phyloP scores from a whole-genome alignment of 2,797 vertebrate species.

The Hyperoplus lanceolatus region DNA sequence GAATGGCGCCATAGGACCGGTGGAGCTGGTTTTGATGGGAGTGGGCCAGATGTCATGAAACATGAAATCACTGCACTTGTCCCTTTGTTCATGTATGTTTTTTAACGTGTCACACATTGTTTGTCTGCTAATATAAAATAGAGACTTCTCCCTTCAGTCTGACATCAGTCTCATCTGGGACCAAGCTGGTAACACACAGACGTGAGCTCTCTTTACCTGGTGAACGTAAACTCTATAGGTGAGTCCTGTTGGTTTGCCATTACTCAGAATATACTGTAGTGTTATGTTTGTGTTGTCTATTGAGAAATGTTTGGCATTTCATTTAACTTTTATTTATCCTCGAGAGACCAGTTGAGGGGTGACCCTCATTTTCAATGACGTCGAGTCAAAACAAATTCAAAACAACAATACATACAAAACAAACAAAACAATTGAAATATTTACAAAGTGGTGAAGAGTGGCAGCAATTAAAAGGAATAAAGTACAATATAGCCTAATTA shows the following conservation, averaged over 20 bases:
- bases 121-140: slow-evolving; percentile 23
- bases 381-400: no score
- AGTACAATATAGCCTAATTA: no score
- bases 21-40: slow-evolving; percentile 12
- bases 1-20: neutral
- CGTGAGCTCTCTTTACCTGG: neutral
- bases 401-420: no score
- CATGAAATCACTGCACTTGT: neutral
- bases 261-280: neutral
- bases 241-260: slow-evolving; percentile 13
- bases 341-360: no score
- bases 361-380: no score
- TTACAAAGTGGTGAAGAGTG: no score
- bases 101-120: neutral
- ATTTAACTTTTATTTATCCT: no score
- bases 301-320: neutral
- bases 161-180: slow-evolving; percentile 29
- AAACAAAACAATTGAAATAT: no score
- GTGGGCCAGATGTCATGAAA: neutral
- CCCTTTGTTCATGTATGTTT: neutral
- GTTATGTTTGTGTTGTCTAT: neutral
- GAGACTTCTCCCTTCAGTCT: neutral
- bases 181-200: slow-evolving; percentile 9
- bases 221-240: slow-evolving; percentile 26
- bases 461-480: no score